Conservation (phyloP, 2,113 vertebrate species). For the Haplochromis burtoni region DNA sequence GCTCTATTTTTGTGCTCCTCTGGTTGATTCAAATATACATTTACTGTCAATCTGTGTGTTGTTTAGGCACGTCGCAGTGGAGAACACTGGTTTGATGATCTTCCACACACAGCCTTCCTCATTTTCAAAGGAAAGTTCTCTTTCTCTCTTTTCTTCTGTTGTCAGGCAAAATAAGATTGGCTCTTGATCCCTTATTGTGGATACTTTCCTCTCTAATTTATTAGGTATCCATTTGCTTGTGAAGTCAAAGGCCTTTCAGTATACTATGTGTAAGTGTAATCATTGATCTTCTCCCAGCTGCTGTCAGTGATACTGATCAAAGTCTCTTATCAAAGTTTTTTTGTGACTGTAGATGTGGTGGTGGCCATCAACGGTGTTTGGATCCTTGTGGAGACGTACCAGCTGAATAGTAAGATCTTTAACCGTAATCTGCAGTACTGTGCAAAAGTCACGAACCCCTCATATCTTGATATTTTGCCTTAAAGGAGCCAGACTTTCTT, state of each 20-base stretch:
- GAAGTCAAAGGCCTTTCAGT: slow-evolving; percentile 90
- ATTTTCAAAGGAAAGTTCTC: slow-evolving; percentile 86
- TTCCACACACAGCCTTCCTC: slow-evolving; percentile 89
- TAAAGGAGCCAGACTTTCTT: background rate
- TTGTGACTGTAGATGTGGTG: slow-evolving; percentile 77
- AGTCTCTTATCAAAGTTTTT: background rate
- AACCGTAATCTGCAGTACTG: background rate
- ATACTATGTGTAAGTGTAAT: slow-evolving; percentile 89
- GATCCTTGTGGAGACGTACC: slow-evolving; percentile 94
- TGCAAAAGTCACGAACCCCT: background rate
- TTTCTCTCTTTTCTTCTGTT: background rate
- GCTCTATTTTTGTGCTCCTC: background rate
- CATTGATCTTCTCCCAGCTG: background rate
- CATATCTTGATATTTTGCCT: background rate
- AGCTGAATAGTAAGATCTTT: slow-evolving; percentile 77
- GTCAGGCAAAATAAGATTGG: background rate
- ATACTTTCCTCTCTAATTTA: background rate
- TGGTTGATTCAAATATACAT: background rate
- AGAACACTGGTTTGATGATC: slow-evolving; percentile 96
- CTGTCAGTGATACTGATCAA: background rate
- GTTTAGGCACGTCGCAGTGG: slow-evolving; percentile 80
- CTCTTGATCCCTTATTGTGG: background rate
- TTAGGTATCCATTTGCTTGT: slow-evolving; percentile 93
- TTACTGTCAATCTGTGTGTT: background rate
- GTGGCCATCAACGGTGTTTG: slow-evolving; percentile 95